Evolutionary conservation across 2,888 invertebrate species (phyloP).

Genomic region (Tetranychus piercei): DNA sequence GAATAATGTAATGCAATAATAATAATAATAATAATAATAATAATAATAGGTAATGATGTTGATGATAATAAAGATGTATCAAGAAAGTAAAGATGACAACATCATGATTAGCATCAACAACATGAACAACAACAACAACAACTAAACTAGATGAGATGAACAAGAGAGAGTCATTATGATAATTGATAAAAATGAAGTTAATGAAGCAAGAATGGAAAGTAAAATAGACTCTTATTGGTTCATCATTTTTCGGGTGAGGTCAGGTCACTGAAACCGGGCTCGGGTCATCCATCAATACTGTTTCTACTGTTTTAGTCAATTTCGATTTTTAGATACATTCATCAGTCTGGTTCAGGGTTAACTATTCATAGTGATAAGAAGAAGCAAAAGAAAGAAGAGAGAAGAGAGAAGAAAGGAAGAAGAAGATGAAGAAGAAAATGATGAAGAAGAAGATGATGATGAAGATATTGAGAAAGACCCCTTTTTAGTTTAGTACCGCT

Average conservation of each 20-base stretch:
- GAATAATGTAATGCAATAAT: background rate
- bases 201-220: background rate
- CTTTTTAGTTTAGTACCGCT: conserved; percentile 2
- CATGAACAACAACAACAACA: background rate
- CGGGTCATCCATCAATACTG: background rate
- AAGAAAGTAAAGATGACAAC: background rate
- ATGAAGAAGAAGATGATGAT: background rate
- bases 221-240: background rate
- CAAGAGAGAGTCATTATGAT: background rate
- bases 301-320: background rate
- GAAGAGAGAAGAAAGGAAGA: background rate
- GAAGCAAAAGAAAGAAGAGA: background rate
- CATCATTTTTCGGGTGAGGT: background rate
- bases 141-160: background rate
- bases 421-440: background rate
- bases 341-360: background rate
- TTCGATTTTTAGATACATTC: background rate
- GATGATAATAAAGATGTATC: background rate
- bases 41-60: background rate
- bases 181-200: background rate
- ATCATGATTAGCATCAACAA: background rate
- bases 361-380: background rate
- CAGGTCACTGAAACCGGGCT: background rate
- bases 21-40: background rate
- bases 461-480: background rate